Percentiles rank a stretch among this genome's conserved stretches.
Evolutionary conservation across 1,140 invertebrate species (phyloP).

Genomic region (Nebria ingens): DNA sequence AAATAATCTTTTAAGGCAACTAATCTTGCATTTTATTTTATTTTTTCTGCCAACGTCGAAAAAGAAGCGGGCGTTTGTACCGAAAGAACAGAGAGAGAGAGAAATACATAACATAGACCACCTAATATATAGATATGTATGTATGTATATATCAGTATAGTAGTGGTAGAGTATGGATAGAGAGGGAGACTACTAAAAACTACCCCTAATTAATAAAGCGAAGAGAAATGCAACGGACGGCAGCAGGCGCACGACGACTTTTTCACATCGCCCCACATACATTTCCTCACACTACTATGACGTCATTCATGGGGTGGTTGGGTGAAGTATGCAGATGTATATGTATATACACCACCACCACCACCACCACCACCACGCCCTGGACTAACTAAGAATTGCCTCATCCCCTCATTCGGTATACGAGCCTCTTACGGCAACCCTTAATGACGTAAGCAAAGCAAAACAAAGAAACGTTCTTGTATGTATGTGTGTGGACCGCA

Average conservation of each 20-base stretch:
- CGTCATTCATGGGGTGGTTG: not conserved
- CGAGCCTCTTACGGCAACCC: constrained; percentile 11
- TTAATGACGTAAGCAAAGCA: constrained; percentile 17
- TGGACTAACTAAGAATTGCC: not conserved
- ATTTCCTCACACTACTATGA: not conserved
- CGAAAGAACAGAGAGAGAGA: not conserved
- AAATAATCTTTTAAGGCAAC: constrained; percentile 9
- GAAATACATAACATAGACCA: too few relatives aligned
- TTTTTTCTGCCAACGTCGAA: not conserved
- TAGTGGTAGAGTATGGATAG: not conserved
- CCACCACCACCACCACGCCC: too few relatives aligned
- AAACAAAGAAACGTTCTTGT: constrained; percentile 17
- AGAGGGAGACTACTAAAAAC: constrained; percentile 3
- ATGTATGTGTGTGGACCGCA: constrained; percentile 2
- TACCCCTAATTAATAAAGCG: constrained; percentile 5
- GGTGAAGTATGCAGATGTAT: constrained; percentile 14
- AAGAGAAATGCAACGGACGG: constrained; percentile 7
- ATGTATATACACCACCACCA: too few relatives aligned
- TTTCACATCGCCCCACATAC: constrained; percentile 1
- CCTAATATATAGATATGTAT: too few relatives aligned
- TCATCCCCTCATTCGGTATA: constrained; percentile 1
- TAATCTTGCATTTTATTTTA: constrained; percentile 4
- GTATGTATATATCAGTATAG: not conserved
- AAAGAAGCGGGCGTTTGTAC: not conserved
- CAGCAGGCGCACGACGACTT: not conserved